These are phyloP conservation scores for Damaliscus lunatus DNA, from an alignment of 2,113 vertebrate species.

Conservation along the genomic window DNA sequence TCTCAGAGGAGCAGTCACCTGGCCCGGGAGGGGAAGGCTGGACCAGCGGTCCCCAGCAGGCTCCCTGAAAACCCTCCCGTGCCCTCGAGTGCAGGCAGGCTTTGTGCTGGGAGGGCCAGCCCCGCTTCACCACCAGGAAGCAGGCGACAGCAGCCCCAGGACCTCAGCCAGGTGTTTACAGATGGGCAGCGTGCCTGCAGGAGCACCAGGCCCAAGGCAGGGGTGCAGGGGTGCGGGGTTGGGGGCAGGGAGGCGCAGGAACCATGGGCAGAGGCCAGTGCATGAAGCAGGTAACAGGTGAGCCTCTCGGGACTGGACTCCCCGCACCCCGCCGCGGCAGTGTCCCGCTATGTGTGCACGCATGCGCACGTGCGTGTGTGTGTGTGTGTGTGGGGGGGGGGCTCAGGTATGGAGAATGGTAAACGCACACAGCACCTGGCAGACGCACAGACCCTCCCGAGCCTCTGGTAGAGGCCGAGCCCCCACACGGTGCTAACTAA, in stretches of 20 bases:
- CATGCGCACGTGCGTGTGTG: accelerated
- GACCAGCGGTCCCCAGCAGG: not conserved
- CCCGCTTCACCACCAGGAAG: not conserved
- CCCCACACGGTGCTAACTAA: not conserved
- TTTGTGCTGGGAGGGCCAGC: not conserved
- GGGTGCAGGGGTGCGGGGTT: accelerated
- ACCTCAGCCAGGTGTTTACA: accelerated
- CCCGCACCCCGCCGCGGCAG: not conserved
- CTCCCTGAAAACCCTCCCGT: not conserved
- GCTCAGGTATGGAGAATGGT: not conserved
- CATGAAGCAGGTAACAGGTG: not conserved
- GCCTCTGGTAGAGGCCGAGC: not conserved
- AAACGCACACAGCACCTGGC: no score
- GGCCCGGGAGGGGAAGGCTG: not conserved
- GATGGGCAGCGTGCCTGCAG: not conserved
- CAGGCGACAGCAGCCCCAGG: not conserved
- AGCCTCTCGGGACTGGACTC: not conserved
- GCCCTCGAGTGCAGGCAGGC: not conserved
- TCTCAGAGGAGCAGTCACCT: not conserved
- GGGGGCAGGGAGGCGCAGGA: not conserved
- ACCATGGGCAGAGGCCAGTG: not conserved
- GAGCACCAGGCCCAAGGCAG: not conserved
- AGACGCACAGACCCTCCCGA: not conserved
- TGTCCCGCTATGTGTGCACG: accelerated
- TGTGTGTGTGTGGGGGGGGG: not conserved